Evolutionary conservation across 1,140 invertebrate genomes (phyloP).

Genomic region (Drosophila ercepeae): DNA sequence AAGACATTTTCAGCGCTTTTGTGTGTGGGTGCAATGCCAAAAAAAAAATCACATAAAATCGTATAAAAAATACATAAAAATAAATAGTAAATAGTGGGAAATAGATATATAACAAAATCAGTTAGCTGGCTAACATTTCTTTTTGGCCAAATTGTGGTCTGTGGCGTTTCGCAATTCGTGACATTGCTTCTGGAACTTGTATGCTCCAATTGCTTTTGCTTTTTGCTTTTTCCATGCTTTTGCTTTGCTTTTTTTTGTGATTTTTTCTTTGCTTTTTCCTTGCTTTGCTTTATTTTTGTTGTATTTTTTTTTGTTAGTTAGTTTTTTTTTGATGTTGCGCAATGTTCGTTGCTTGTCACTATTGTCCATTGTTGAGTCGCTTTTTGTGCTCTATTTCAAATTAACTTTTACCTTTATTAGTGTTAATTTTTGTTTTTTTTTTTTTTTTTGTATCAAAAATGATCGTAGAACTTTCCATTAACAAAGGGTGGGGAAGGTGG

Average conservation of each 20-base stretch:
- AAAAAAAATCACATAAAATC: not conserved
- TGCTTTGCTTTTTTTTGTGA: slow-evolving; percentile 16
- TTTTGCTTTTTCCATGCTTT: slow-evolving; percentile 1
- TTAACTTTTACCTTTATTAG: slow-evolving; percentile 67
- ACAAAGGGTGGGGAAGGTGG: not conserved
- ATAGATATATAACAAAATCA: no score
- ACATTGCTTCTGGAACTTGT: slow-evolving; percentile 32
- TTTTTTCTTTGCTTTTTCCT: no score
- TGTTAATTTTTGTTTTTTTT: not conserved
- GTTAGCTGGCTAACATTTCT: slow-evolving; percentile 8
- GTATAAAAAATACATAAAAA: not conserved
- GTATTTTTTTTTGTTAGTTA: slow-evolving; percentile 16
- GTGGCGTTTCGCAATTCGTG: slow-evolving; percentile 46
- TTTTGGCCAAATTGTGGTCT: no score
- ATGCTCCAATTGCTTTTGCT: slow-evolving; percentile 13
- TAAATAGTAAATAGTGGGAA: slow-evolving; percentile 5
- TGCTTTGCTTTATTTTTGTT: slow-evolving; percentile 1
- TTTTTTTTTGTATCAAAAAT: not conserved
- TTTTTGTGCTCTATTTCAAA: slow-evolving; percentile 60
- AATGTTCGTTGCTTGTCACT: slow-evolving; percentile 39
- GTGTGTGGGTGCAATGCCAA: slow-evolving; percentile 17
- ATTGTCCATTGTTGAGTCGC: slow-evolving; percentile 4
- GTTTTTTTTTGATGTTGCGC: slow-evolving; percentile 48
- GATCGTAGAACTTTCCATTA: slow-evolving; percentile 49
- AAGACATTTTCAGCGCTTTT: slow-evolving; percentile 10